Evolutionary conservation across 2,113 vertebrate species (phyloP).

Genomic region (Forbesichthys agassizii): DNA sequence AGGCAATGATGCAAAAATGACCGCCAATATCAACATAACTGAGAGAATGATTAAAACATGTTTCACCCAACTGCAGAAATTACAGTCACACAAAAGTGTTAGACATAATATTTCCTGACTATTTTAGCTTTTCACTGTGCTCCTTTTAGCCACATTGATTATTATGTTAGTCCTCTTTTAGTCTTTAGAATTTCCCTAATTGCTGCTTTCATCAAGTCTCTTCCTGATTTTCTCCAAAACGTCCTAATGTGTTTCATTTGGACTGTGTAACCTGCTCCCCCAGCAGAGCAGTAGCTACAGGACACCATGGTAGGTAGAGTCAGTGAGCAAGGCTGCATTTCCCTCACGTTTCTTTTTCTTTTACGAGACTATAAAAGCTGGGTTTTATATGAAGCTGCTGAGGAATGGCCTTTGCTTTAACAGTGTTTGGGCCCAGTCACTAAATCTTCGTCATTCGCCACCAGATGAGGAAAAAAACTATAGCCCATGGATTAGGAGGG

Average conservation of each 20-base stretch:
- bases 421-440: slow-evolving; percentile 73
- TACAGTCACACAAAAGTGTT: neutral
- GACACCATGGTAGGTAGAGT: slow-evolving; percentile 21
- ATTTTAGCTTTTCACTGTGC: slow-evolving; percentile 2
- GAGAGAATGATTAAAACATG: neutral
- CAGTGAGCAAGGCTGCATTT: slow-evolving; percentile 65
- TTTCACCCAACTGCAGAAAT: neutral
- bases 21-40: neutral
- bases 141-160: slow-evolving; percentile 38
- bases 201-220: slow-evolving; percentile 29
- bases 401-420: slow-evolving; percentile 78
- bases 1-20: slow-evolving; percentile 20
- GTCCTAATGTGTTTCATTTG: slow-evolving; percentile 42
- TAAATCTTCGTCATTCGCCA: slow-evolving; percentile 72
- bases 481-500: slow-evolving; percentile 39
- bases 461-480: slow-evolving; percentile 56
- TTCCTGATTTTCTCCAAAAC: slow-evolving; percentile 47
- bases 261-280: slow-evolving; percentile 36
- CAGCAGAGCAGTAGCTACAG: slow-evolving; percentile 34
- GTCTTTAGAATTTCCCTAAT: slow-evolving; percentile 36
- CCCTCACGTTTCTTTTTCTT: slow-evolving; percentile 74
- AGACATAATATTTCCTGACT: neutral
- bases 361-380: slow-evolving; percentile 75
- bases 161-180: slow-evolving; percentile 35
- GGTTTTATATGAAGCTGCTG: slow-evolving; percentile 76